Conservation (phyloP, 2,888 invertebrate genomes). For the Hybos culiciformis region DNA sequence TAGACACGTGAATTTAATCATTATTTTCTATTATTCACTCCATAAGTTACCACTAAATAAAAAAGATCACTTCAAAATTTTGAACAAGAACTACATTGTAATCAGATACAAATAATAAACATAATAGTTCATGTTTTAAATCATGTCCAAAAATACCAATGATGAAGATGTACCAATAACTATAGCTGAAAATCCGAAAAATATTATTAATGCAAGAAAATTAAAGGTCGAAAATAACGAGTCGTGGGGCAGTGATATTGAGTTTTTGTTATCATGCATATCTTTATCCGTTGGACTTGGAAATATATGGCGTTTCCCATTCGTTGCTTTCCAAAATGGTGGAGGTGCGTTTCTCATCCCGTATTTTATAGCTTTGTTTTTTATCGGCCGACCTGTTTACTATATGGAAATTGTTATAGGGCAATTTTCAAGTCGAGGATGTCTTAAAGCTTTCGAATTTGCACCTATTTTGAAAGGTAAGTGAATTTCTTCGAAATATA, state of each 20-base stretch:
- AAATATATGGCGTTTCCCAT: conserved; percentile 54
- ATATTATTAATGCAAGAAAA: too few relatives aligned
- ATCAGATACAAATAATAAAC: background rate
- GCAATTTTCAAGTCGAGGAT: conserved; percentile 56
- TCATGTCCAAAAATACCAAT: too few relatives aligned
- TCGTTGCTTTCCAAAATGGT: conserved; percentile 49
- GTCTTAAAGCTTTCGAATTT: conserved; percentile 49
- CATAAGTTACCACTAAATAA: too few relatives aligned
- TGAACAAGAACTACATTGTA: conserved; percentile 5
- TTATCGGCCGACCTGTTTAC: conserved; percentile 55
- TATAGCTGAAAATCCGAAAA: too few relatives aligned
- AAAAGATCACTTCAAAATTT: too few relatives aligned
- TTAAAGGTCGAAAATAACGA: too few relatives aligned
- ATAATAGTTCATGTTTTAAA: background rate
- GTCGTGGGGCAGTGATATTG: conserved; percentile 48
- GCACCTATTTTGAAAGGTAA: conserved; percentile 54
- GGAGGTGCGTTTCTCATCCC: conserved; percentile 55
- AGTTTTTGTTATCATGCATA: conserved; percentile 48
- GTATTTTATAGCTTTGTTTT: conserved; percentile 46
- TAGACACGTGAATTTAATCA: too few relatives aligned
- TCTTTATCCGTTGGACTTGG: conserved; percentile 49
- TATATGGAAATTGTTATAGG: conserved; percentile 60
- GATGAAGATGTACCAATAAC: too few relatives aligned
- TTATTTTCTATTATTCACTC: too few relatives aligned
- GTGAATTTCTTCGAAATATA: background rate